Conservation (phyloP, 2,113 vertebrate genomes). For the Takifugu bimaculatus region DNA sequence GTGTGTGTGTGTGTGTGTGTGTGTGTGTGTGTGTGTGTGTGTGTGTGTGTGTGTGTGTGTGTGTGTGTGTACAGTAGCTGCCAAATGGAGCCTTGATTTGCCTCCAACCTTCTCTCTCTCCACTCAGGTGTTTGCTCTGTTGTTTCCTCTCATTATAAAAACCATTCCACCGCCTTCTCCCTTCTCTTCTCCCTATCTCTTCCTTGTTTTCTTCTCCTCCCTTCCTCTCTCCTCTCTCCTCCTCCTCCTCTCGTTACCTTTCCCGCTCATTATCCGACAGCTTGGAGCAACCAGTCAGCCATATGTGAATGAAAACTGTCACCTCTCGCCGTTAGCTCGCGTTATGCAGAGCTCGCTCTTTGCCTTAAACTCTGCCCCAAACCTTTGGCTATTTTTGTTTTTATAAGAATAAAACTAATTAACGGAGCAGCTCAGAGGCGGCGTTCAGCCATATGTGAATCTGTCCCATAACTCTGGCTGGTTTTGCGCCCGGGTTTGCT, state of each 20-base stretch:
- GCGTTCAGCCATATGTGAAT: constrained; percentile 49
- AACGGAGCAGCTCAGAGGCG: constrained; percentile 51
- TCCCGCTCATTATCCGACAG: constrained; percentile 71
- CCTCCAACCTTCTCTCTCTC: constrained; percentile 56
- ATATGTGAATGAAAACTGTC: constrained; percentile 66
- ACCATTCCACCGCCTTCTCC: constrained; percentile 20
- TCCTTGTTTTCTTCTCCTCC: constrained; percentile 9
- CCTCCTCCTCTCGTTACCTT: constrained; percentile 34
- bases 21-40: constrained; percentile 20
- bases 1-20: constrained; percentile 27
- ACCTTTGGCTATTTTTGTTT: constrained; percentile 67
- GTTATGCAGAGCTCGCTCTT: constrained; percentile 54
- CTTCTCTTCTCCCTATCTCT: constrained; percentile 6
- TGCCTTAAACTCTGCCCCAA: constrained; percentile 68
- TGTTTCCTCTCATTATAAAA: constrained; percentile 66
- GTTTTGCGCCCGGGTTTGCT: constrained; percentile 44
- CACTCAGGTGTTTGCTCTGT: constrained; percentile 66
- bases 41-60: constrained; percentile 29
- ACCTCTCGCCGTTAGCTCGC: constrained; percentile 66
- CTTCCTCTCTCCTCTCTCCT: constrained; percentile 5
- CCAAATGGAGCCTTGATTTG: constrained; percentile 64
- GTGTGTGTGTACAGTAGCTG: constrained; percentile 45
- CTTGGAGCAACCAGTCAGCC: constrained; percentile 74
- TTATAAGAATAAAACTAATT: constrained; percentile 68
- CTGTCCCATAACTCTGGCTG: constrained; percentile 32